Evolutionary conservation across 1,140 invertebrate species (phyloP).

Genomic region (Maniola jurtina): DNA sequence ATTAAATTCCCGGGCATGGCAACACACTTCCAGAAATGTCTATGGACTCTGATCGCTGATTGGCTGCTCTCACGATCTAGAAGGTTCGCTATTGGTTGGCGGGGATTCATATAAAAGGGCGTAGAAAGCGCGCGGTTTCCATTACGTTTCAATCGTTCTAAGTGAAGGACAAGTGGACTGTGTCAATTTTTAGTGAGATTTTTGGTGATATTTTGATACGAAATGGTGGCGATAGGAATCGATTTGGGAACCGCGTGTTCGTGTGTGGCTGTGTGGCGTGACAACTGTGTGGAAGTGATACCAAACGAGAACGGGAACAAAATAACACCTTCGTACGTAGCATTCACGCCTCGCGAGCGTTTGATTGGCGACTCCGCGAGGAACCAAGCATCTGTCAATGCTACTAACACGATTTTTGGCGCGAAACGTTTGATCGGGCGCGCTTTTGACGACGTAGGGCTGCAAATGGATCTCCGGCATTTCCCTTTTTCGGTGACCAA

Average conservation of each 20-base stretch:
- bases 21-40: constrained; percentile 53
- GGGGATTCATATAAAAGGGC: constrained; percentile 43
- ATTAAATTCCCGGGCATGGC: constrained; percentile 27
- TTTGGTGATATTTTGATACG: constrained; percentile 19
- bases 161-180: not conserved
- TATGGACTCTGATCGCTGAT: constrained; percentile 38
- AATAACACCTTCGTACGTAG: constrained; percentile 84
- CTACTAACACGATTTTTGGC: constrained; percentile 57
- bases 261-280: constrained; percentile 84
- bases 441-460: constrained; percentile 49
- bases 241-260: constrained; percentile 86
- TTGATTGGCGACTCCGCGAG: constrained; percentile 83
- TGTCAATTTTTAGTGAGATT: not conserved
- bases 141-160: not conserved
- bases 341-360: constrained; percentile 82
- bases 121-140: constrained; percentile 12
- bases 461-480: constrained; percentile 82
- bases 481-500: constrained; percentile 84
- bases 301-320: constrained; percentile 92
- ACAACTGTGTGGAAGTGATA: constrained; percentile 91
- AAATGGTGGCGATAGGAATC: constrained; percentile 81
- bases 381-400: constrained; percentile 65
- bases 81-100: constrained; percentile 51
- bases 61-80: constrained; percentile 42
- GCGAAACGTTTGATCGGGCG: constrained; percentile 58